Evolutionary conservation across 2,113 vertebrate species (phyloP), one percentile per base, ranked within the genome.

Genomic region (Silurus glanis): DNA sequence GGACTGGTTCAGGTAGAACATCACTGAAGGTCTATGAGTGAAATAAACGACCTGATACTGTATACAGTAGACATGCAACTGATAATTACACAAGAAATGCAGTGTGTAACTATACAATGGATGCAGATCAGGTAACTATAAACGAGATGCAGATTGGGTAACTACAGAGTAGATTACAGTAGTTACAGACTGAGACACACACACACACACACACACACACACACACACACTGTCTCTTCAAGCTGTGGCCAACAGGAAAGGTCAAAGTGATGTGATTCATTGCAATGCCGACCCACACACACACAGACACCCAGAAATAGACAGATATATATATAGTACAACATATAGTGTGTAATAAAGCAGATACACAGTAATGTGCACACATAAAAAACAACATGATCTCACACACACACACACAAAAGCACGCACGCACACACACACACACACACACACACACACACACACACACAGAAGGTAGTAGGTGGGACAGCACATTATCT

Each of bases 221-320:
- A 4, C 21, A 53, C 72, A 76, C 74, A 53, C 49, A 76, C 21
- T 2, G 49, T 66, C 64, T 72, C 23, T 75, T 74, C 28, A 21
- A 23, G 66, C 80, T 47, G 64, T n/a, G 17, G 62, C 62, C 45
- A 86, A 80, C 71, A 82, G 83, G 75, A 87, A 89, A 91, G 89
- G 89, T 91, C 87, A 89, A 82, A 83, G 71, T 58, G 21, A 10
- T 12, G 62, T 88, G 87, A 92, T 92, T 91, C 86, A 92, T 90
- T 79, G 80, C n/a, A 37, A 37, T 37, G 14, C 55, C 19, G 13
- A 10, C 9, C 56, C 78, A 81, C 66, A 80, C 82, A 69, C 67
- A 74, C 37, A 85, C 82, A 83, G 23, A 19, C 37, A 37, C 37
- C 37, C 37, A 37, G 47, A 71, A 64, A 80, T 5, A 86, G 28